phyloP scores from a whole-genome alignment of 2,888 invertebrate species.

The Tinea semifulvella region DNA sequence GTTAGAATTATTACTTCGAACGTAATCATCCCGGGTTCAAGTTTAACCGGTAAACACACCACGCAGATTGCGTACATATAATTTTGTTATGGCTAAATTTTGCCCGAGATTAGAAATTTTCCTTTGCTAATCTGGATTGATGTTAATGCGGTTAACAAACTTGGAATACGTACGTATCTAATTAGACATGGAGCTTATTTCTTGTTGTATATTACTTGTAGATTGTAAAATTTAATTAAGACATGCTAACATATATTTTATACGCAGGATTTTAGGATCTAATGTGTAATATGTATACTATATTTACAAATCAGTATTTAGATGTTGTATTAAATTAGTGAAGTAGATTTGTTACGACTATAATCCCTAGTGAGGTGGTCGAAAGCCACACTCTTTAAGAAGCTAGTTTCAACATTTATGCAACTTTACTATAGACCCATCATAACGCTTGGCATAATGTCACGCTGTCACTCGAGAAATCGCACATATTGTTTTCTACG shows the following conservation, averaged over 20 bases:
- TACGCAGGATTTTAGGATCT: neutral
- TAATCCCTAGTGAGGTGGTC: too few relatives aligned
- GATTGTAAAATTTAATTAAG: constrained; percentile 2
- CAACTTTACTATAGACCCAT: too few relatives aligned
- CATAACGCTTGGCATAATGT: too few relatives aligned
- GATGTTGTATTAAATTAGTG: too few relatives aligned
- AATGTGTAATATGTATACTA: too few relatives aligned
- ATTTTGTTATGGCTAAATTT: constrained; percentile 32
- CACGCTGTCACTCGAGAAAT: too few relatives aligned
- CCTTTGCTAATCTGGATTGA: constrained; percentile 10
- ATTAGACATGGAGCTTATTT: neutral
- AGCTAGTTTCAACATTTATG: too few relatives aligned
- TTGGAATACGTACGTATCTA: neutral
- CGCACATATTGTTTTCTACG: too few relatives aligned
- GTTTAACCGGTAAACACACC: neutral
- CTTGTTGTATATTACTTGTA: neutral
- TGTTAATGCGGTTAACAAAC: constrained; percentile 12
- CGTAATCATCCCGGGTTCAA: constrained; percentile 30
- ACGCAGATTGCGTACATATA: constrained; percentile 26
- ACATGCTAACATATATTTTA: neutral
- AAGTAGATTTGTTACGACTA: too few relatives aligned
- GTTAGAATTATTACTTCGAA: constrained; percentile 42
- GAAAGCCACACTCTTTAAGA: too few relatives aligned
- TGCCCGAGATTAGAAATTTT: constrained; percentile 23
- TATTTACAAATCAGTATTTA: too few relatives aligned